phyloP scores from a whole-genome alignment of 2,113 vertebrate species.

The Chrysemys picta region DNA sequence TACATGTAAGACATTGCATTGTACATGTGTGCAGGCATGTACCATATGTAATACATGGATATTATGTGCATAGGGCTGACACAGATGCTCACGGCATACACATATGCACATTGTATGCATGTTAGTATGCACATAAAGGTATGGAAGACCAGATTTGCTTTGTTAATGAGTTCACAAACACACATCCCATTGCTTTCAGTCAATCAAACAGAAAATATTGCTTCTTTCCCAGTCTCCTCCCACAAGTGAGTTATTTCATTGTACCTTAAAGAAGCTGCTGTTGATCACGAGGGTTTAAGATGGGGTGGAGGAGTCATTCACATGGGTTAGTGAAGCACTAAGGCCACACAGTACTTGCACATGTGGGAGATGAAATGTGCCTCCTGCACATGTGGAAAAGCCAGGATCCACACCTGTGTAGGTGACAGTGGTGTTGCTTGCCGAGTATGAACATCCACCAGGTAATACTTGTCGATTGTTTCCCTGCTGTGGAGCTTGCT shows the following conservation, averaged over 20 bases:
- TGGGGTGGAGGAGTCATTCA: background rate
- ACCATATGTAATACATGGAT: background rate
- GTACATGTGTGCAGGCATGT: background rate
- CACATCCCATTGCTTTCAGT: background rate
- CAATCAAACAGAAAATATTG: background rate
- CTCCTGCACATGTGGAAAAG: background rate
- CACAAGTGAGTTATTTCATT: background rate
- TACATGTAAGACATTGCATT: background rate
- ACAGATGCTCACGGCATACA: rapidly evolving
- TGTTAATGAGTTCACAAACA: background rate
- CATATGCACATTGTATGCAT: background rate
- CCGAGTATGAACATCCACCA: background rate
- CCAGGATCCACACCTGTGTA: background rate
- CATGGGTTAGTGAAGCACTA: background rate
- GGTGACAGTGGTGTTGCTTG: background rate
- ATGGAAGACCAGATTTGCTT: background rate
- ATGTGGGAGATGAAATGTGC: background rate
- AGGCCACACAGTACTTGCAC: background rate
- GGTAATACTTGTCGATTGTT: background rate
- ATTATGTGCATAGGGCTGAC: background rate
- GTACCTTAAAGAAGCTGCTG: background rate
- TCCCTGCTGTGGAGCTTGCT: background rate
- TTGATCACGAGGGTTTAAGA: background rate
- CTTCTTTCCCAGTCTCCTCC: background rate
- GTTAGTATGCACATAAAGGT: background rate